A percentile compares a stretch with the other conserved stretches of the same genome.
Conservation (phyloP, 2,113 vertebrate species). For the Forbesichthys agassizii region DNA sequence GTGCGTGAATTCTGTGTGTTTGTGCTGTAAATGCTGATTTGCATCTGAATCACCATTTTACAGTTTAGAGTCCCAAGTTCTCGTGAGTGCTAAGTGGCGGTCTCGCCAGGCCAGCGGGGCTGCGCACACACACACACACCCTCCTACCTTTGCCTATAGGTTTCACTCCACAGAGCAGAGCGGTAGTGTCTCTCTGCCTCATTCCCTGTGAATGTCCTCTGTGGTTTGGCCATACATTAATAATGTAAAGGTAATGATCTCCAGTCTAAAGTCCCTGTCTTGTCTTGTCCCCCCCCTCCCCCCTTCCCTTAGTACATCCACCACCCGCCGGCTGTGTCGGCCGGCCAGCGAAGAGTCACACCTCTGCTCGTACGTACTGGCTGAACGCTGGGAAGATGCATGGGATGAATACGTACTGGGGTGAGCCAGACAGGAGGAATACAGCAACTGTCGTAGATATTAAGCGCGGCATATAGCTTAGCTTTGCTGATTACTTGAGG, state of each 20-base stretch:
- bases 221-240: constrained; percentile 79
- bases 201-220: constrained; percentile 72
- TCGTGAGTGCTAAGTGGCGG: not conserved
- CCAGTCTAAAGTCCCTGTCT: constrained; percentile 76
- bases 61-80: not conserved
- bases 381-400: not conserved
- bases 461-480: too few species aligned
- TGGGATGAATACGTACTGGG: not conserved
- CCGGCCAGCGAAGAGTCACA: not conserved
- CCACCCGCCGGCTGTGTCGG: not conserved
- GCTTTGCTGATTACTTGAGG: constrained; percentile 53
- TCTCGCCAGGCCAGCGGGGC: constrained; percentile 1
- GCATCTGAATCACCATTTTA: not conserved
- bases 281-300: constrained; percentile 48
- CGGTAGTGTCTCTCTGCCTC: constrained; percentile 52
- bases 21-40: too few species aligned
- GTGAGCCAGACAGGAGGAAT: constrained; percentile 46
- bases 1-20: too few species aligned
- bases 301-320: too few species aligned
- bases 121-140: not conserved
- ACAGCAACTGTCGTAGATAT: constrained; percentile 3
- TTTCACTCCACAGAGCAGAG: constrained; percentile 43
- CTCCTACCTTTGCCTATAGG: constrained; percentile 21
- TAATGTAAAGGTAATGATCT: constrained; percentile 81
- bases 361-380: too few species aligned